Evolutionary conservation across 2,797 vertebrate species (phyloP).

Genomic region (Notoglanidium macrostoma): DNA sequence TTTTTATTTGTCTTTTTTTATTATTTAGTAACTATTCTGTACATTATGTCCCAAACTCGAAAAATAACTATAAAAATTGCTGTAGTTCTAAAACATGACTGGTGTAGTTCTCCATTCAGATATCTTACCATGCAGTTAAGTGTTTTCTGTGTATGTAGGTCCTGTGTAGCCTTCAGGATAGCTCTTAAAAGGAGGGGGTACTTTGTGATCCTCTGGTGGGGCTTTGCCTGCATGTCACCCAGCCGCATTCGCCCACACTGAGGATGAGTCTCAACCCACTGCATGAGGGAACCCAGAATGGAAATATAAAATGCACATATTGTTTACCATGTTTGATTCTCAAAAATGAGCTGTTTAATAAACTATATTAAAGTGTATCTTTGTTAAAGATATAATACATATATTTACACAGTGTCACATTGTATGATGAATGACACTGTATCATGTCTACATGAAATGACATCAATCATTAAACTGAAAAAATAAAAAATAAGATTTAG

Average conservation of each 20-base stretch:
- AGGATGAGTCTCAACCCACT: constrained; percentile 87
- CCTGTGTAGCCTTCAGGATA: constrained; percentile 74
- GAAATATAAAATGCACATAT: constrained; percentile 11
- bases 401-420: not conserved
- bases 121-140: constrained; percentile 76
- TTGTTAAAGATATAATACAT: not conserved
- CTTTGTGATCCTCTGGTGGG: constrained; percentile 86
- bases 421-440: not conserved
- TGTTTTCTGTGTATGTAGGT: constrained; percentile 58
- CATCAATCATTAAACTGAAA: not conserved
- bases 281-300: constrained; percentile 6
- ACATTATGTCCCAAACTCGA: not conserved
- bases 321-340: not conserved
- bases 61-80: not conserved
- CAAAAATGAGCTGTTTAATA: not conserved
- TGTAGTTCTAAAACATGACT: too few relatives aligned
- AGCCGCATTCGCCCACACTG: constrained; percentile 77
- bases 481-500: not conserved
- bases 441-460: not conserved
- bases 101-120: not conserved
- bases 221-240: constrained; percentile 84
- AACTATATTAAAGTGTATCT: not conserved
- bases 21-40: not conserved
- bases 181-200: constrained; percentile 84
- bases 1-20: not conserved